These are phyloP conservation scores for Nephotettix cincticeps DNA, from an alignment of 1,140 invertebrate species.

Conservation along the genomic window DNA sequence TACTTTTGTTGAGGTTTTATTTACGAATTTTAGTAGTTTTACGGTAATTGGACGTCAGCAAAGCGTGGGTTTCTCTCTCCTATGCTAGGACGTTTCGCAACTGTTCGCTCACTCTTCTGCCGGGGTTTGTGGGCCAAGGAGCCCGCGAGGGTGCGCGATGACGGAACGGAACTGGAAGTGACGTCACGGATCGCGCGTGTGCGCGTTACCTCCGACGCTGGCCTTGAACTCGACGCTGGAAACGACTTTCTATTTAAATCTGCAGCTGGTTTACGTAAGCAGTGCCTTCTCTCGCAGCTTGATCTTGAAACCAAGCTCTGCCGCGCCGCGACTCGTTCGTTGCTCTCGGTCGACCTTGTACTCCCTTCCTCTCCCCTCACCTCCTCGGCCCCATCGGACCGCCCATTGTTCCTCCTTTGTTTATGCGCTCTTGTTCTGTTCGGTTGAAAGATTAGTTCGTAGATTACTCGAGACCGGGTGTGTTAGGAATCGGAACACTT, in stretches of 20 bases:
- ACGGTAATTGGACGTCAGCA: background rate
- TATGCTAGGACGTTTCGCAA: background rate
- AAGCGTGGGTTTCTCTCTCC: background rate
- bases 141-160: background rate
- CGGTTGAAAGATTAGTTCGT: background rate
- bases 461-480: too few species aligned
- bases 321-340: background rate
- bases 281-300: too few species aligned
- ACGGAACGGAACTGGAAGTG: background rate
- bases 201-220: background rate
- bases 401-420: background rate
- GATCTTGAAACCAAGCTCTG: background rate
- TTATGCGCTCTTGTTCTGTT: background rate
- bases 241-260: conserved; percentile 10
- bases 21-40: background rate
- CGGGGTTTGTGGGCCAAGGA: background rate
- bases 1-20: background rate
- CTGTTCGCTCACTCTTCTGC: background rate
- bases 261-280: background rate
- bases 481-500: too few species aligned
- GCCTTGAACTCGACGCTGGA: conserved; percentile 3
- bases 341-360: background rate
- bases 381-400: background rate
- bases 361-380: background rate
- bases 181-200: background rate